Evolutionary conservation across 2,113 vertebrate species (phyloP).

Genomic region (Paraplagusia blochii): DNA sequence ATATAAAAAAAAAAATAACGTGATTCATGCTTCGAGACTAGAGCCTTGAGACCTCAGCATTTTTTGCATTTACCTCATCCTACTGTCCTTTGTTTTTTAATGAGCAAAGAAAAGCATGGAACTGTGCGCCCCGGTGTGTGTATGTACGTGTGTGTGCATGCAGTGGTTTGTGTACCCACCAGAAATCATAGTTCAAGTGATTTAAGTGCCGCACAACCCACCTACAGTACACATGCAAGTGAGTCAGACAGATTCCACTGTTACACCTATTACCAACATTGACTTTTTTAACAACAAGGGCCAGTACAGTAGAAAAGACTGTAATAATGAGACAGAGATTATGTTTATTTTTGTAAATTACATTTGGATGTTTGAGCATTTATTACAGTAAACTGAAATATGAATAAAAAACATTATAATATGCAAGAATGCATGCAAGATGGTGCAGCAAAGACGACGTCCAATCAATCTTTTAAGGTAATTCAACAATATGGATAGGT

Average conservation of each 20-base stretch:
- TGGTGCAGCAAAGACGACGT: too few relatives aligned
- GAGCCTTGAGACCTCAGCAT: conserved; percentile 12
- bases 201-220: conserved; percentile 36
- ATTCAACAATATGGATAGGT: too few relatives aligned
- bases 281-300: conserved; percentile 16
- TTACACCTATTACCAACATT: conserved; percentile 17
- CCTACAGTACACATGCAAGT: conserved; percentile 42
- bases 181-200: conserved; percentile 24
- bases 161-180: conserved; percentile 1
- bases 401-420: too few relatives aligned
- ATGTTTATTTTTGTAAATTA: too few relatives aligned
- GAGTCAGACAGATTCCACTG: conserved; percentile 32
- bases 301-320: neutral
- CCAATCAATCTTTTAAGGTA: too few relatives aligned
- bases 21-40: conserved; percentile 8
- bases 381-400: too few relatives aligned
- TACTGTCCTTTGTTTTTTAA: conserved; percentile 17
- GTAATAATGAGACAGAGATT: neutral
- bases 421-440: too few relatives aligned
- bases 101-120: neutral
- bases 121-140: too few relatives aligned
- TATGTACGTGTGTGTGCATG: neutral
- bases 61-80: conserved; percentile 23
- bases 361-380: too few relatives aligned
- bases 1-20: conserved; percentile 9